Evolutionary conservation across 1,140 invertebrate species (phyloP).

Genomic region (Araneus ventricosus): DNA sequence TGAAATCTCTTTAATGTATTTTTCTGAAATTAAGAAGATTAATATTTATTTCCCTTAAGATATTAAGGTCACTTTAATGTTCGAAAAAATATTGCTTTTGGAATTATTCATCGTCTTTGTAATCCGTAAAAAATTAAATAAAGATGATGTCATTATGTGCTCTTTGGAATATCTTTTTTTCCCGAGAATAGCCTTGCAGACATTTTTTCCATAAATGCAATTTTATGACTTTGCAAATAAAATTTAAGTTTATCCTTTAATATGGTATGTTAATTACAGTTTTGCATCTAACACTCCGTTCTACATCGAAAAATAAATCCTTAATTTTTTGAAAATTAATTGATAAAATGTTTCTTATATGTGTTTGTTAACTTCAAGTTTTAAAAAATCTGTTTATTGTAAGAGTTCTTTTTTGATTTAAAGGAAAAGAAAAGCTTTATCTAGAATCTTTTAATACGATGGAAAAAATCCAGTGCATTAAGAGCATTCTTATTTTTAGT

Average conservation of each 20-base stretch:
- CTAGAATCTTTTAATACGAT: background rate
- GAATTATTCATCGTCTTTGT: background rate
- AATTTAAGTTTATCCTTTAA: background rate
- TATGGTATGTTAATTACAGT: background rate
- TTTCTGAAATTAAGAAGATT: background rate
- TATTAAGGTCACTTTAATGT: background rate
- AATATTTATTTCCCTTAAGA: conserved; percentile 1
- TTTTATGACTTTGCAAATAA: background rate
- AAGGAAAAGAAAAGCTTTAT: background rate
- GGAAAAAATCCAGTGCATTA: background rate
- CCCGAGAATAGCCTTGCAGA: background rate
- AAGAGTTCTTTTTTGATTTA: background rate
- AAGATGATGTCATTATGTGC: conserved; percentile 15
- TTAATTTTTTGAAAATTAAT: background rate
- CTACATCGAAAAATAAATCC: background rate
- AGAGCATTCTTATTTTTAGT: background rate
- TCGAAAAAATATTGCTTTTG: background rate
- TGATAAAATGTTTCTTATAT: background rate
- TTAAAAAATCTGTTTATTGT: background rate
- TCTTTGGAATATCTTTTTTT: background rate
- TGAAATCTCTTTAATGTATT: background rate
- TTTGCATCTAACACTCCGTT: background rate
- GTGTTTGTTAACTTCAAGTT: background rate
- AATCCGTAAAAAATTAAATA: background rate
- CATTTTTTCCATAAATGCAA: background rate